These are phyloP conservation scores for Drosophila sp. DNA, from an alignment of 1,140 invertebrate genomes.

Conservation along the genomic window DNA sequence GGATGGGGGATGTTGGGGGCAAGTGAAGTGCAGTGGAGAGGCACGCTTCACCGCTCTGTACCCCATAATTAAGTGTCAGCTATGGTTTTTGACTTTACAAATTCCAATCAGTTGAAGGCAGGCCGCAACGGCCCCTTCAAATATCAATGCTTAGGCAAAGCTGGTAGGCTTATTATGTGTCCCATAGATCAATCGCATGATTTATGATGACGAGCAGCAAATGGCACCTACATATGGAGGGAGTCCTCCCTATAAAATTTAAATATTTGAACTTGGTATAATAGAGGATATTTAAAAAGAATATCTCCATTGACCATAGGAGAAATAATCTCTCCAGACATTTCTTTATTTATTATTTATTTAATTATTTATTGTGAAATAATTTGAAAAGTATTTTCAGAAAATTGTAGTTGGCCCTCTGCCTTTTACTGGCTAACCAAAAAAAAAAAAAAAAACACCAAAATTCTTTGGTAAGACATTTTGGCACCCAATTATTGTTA, in stretches of 20 bases:
- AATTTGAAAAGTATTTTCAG: too few species aligned
- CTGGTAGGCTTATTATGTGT: constrained; percentile 17
- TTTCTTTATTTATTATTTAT: too few species aligned
- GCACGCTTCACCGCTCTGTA: constrained; percentile 66
- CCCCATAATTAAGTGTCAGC: constrained; percentile 76
- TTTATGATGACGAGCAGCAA: constrained; percentile 58
- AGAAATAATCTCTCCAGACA: too few species aligned
- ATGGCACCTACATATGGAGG: constrained; percentile 1
- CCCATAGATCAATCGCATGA: constrained; percentile 51
- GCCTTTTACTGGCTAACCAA: too few species aligned
- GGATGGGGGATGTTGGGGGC: neutral
- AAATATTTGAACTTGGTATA: too few species aligned
- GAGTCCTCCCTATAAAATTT: too few species aligned
- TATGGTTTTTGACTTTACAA: constrained; percentile 77
- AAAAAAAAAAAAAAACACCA: too few species aligned
- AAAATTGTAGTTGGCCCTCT: too few species aligned
- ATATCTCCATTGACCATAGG: too few species aligned
- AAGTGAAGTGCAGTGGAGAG: constrained; percentile 3
- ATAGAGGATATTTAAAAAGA: too few species aligned
- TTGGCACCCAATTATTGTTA: constrained; percentile 57
- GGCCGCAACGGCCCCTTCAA: constrained; percentile 17
- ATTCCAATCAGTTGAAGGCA: constrained; percentile 64
- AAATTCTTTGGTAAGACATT: constrained; percentile 11
- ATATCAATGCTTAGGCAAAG: constrained; percentile 35
- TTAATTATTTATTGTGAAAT: too few species aligned